Evolutionary conservation across 2,888 invertebrate species (phyloP).

Genomic region (Autographa gamma): DNA sequence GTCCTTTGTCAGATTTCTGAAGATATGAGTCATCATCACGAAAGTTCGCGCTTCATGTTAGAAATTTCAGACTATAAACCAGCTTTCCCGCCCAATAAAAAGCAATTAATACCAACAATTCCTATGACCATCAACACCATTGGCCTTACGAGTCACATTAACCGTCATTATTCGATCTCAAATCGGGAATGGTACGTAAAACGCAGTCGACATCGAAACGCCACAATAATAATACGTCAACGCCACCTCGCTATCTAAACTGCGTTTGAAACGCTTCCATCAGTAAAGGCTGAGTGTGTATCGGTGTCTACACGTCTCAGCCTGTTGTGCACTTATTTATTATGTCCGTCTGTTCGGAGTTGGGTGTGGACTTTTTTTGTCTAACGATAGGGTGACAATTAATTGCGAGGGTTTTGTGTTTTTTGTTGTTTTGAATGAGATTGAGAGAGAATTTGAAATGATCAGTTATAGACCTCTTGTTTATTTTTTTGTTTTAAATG

Average conservation of each 20-base stretch:
- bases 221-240: constrained; percentile 86
- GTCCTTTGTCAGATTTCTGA: too few species aligned
- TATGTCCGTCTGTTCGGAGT: constrained; percentile 37
- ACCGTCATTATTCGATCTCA: constrained; percentile 51
- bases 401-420: neutral
- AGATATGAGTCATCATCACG: too few species aligned
- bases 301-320: constrained; percentile 69
- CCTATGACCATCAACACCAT: constrained; percentile 28
- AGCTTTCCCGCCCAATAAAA: constrained; percentile 3
- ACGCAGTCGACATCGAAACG: constrained; percentile 55
- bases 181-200: constrained; percentile 42
- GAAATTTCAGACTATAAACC: neutral
- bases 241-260: constrained; percentile 86
- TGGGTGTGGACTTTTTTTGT: constrained; percentile 29
- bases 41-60: neutral
- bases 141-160: constrained; percentile 39
- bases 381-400: constrained; percentile 22
- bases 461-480: too few species aligned
- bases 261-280: constrained; percentile 88
- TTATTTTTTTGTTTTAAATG: too few species aligned
- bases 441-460: too few species aligned
- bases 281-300: constrained; percentile 84
- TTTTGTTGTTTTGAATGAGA: too few species aligned
- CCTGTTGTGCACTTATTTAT: constrained; percentile 49
- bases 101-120: constrained; percentile 34